Percentiles rank a stretch among this genome's conserved stretches.
Evolutionary conservation across 2,888 invertebrate species (phyloP).

Genomic region (Xestia c-nigrum): DNA sequence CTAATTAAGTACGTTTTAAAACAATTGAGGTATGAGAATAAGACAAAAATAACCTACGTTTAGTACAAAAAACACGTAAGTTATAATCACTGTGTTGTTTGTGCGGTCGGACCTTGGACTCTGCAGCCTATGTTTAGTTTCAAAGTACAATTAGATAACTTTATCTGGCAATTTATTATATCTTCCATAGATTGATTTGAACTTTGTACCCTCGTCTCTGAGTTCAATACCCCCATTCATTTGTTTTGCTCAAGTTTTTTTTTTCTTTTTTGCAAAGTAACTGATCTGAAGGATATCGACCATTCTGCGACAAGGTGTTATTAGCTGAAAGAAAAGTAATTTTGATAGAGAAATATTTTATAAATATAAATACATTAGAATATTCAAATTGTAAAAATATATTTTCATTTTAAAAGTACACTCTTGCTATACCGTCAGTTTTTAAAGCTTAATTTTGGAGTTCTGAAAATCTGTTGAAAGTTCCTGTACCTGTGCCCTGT

Average conservation of each 20-base stretch:
- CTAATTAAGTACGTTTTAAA: neutral
- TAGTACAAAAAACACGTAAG: neutral
- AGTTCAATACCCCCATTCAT: neutral
- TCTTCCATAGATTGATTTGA: neutral
- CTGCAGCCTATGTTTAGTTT: slow-evolving; percentile 33
- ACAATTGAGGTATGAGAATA: neutral
- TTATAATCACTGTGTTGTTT: slow-evolving; percentile 12
- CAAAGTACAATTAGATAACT: slow-evolving; percentile 33
- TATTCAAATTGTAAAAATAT: too few relatives aligned
- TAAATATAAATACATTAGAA: too few relatives aligned
- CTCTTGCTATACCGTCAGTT: too few relatives aligned
- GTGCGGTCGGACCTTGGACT: slow-evolving; percentile 19
- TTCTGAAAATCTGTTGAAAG: too few relatives aligned
- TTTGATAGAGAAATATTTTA: too few relatives aligned
- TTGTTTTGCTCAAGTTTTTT: neutral
- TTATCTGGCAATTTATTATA: neutral
- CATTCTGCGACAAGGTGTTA: too few relatives aligned
- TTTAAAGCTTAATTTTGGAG: too few relatives aligned
- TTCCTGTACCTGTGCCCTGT: too few relatives aligned
- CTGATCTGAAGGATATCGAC: too few relatives aligned
- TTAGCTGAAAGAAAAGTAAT: too few relatives aligned
- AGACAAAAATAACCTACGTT: slow-evolving; percentile 27
- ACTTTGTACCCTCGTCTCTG: slow-evolving; percentile 22
- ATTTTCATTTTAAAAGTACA: too few relatives aligned
- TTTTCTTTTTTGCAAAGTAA: too few relatives aligned